Base-by-base conservation (phyloP, 2,888 invertebrate genomes). In the Ariolimax columbianus region DNA sequence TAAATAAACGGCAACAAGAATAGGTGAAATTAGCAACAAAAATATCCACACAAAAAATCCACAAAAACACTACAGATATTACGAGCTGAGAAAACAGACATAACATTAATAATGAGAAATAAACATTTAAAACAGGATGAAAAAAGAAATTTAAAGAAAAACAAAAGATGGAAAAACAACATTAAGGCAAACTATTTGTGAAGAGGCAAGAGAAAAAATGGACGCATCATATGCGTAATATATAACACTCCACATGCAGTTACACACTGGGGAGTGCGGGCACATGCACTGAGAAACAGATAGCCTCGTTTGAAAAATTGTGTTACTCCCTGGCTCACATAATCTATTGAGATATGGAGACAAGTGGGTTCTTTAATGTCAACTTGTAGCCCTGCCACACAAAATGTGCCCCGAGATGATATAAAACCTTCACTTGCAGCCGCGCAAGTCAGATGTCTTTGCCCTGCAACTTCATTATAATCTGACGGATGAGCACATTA, bases 361-460 rank as follows among this genome's bases (percentile, higher is more conserved):
- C 51, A 33, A 75, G 33, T 75, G 75, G 75, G 40, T 75, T 51
- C 75, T 75, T 75, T 75, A 51, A 75, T 51, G 75, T 43, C 30
- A 43, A 47, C 51, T 23, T 75, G 75, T 75, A 51, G 75, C 33
- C 23, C 23, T 75, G 51, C 51, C 75, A 75, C 51, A 51, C 75
- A 51, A 75, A 51, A 30, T 75, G 51, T 75, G 75, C 33, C 47
- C 51, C 7, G 19, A 47, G 23, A 51, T 33, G 51, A 75, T n/a
- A 51, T 51, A 51, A 47, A 75, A 47, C 75, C 75, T 33, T 33
- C 75, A 75, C 33, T 0, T 17, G 30, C 26, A 33, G 36, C 75
- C 14, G 51, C 23, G 14, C 40, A 38, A 7, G 77, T 78, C 77
- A 38, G 55, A 3, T 38, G 38, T 0, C 14, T n/a, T 63, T 36